Base-by-base conservation (phyloP, 2,797 vertebrate species). In the Lepilemur ruficaudatus region DNA sequence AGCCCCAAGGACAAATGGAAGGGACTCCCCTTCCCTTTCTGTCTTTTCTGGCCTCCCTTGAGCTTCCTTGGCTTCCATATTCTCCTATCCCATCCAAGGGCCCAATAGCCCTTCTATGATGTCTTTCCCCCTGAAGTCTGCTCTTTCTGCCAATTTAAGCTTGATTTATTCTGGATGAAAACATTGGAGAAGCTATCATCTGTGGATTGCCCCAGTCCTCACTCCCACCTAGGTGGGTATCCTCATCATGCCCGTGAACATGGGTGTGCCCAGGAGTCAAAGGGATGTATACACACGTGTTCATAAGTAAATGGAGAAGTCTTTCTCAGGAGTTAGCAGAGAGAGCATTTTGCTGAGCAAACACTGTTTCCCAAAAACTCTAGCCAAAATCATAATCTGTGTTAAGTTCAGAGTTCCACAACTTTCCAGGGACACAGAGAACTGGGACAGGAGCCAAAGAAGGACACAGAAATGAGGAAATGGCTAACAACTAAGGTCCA, bases 381-480 rank as follows among this genome's bases (percentile, higher is more conserved):
- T 57, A 91, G 81, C 67, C 83, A 89, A 46, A 91, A 70, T 8
- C 69, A 28, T 80, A 95, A 69, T 91, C 70, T 50, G 11, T 78
- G 23, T 94, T 93, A 96, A 91, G 89, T 65, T 95, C 73, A 73
- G 93, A 65, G 80, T 87, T 86, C 61, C 22, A 87, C 89, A 82
- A 55, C 69, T 97, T 97, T 95, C 72, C 78, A 81, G 70, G 83
- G 35, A 92, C 89, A 81, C 17, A 76, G 86, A 73, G 86, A 94
- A 81, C 81, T 92, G 63, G 96, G 86, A 93, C 70, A 84, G 80
- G 43, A 69, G 70, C 93, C 95, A 96, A 91, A 76, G 48, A 61
- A 87, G n/a, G 89, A 97, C 65, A 48, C 38, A 94, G 83, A 95
- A 93, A 69, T 28, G 79, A 93, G 76, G 85, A 97, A 97, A 94